Evolutionary conservation across 2,797 vertebrate species (phyloP).

Genomic region (Morus bassanus): DNA sequence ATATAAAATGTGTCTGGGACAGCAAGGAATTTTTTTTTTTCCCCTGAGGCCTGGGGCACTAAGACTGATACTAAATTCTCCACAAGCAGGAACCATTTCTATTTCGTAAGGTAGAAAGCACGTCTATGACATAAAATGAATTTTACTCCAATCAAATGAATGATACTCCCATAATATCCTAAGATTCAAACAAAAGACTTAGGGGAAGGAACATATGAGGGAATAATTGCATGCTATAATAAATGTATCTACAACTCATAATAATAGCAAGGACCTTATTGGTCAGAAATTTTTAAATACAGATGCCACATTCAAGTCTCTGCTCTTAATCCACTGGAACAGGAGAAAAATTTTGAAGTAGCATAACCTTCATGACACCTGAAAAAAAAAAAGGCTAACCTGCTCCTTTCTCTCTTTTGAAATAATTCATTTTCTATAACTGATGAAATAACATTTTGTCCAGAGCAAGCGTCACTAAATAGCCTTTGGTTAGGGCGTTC

Average conservation of each 20-base stretch:
- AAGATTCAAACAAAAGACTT: not conserved
- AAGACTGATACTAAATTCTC: not conserved
- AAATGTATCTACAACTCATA: not conserved
- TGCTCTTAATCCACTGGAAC: not conserved
- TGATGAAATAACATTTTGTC: not conserved
- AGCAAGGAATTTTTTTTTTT: not conserved
- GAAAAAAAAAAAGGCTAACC: not conserved
- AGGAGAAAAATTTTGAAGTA: not conserved
- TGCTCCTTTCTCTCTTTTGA: not conserved
- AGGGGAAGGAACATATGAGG: not conserved
- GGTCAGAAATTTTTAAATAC: not conserved
- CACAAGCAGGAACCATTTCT: not conserved
- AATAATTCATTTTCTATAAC: not conserved
- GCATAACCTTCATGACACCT: not conserved
- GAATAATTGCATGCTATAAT: not conserved
- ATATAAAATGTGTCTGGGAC: not conserved
- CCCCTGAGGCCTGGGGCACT: not conserved
- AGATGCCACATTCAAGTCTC: not conserved
- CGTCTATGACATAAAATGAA: not conserved
- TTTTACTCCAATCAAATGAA: not conserved
- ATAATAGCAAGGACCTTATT: not conserved
- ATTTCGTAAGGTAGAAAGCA: not conserved
- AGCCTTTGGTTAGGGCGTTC: not conserved
- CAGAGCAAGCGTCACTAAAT: not conserved
- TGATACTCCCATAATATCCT: not conserved